Base-by-base conservation (phyloP, 2,888 invertebrate species). In the Gonocerus acuteangulatus region DNA sequence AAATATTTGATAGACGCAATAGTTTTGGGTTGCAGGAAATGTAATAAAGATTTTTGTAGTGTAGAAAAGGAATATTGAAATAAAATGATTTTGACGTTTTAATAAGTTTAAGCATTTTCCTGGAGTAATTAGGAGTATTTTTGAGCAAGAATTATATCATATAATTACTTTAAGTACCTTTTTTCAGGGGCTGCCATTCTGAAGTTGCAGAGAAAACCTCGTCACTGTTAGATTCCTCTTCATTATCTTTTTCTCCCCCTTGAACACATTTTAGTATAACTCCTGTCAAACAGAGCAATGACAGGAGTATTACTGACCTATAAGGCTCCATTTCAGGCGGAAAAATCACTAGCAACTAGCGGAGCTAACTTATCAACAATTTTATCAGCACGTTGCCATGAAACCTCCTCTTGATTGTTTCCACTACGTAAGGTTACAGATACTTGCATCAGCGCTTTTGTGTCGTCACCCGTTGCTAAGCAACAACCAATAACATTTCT, bases 101-200 rank as follows among this genome's bases (percentile, higher is more conserved):
- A n/a, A n/a, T n/a, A n/a, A n/a, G n/a, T n/a, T n/a, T n/a, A n/a
- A n/a, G n/a, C n/a, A n/a, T n/a, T n/a, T n/a, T n/a, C n/a, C n/a
- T n/a, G n/a, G n/a, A n/a, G n/a, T n/a, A n/a, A n/a, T n/a, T n/a
- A n/a, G n/a, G n/a, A n/a, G n/a, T n/a, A n/a, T n/a, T n/a, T n/a
- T n/a, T n/a, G n/a, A n/a, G n/a, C n/a, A n/a, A n/a, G n/a, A n/a
- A n/a, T n/a, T n/a, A n/a, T n/a, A n/a, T n/a, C n/a, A n/a, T n/a
- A n/a, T n/a, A n/a, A n/a, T n/a, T n/a, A n/a, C n/a, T n/a, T n/a
- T 9, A 27, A 27, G 4, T 48, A 65, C 66, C 66, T 61, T 62
- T 66, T 34, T 52, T 60, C 23, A 66, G 44, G 18, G 62, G 66
- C 42, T 66, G 61, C 66, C 66, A 66, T 42, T 66, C 66, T 23